Conservation (phyloP, 2,113 vertebrate species). For the Pluvianellus socialis region DNA sequence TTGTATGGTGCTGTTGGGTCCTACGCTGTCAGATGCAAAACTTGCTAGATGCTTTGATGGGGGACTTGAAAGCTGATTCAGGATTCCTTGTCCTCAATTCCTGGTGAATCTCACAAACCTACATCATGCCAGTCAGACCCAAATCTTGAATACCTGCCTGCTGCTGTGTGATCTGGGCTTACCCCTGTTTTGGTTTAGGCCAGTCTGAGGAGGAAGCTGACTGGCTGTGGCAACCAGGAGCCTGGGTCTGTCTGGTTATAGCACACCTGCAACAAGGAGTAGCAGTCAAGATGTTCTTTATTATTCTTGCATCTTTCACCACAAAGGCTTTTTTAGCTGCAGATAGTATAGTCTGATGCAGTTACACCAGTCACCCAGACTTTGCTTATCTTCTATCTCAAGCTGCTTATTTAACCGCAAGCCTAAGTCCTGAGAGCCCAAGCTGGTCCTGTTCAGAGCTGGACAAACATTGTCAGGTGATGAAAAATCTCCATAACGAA, state of each 20-base stretch:
- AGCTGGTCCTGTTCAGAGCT: not conserved
- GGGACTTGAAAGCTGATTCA: not conserved
- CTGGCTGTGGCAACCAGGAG: not conserved
- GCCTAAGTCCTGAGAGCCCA: not conserved
- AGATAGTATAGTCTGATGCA: not conserved
- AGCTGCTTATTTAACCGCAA: not conserved
- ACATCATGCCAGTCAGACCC: not conserved
- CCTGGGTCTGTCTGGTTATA: not conserved
- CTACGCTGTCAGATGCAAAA: not conserved
- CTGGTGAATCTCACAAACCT: not conserved
- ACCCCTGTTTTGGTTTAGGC: not conserved
- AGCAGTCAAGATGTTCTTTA: not conserved
- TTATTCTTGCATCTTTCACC: not conserved
- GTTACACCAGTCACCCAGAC: not conserved
- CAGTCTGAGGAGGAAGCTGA: not conserved
- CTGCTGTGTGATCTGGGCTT: not conserved
- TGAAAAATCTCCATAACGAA: not conserved
- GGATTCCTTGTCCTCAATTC: not conserved
- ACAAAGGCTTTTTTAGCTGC: not conserved
- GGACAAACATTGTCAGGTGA: not conserved
- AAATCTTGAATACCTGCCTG: not conserved
- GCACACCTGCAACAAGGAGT: not conserved
- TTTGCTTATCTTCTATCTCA: not conserved
- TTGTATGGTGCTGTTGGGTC: not conserved
- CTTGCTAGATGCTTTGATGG: not conserved